Evolutionary conservation across 2,888 invertebrate species (phyloP), one percentile per base, ranked within the genome.

Genomic region (Leptinotarsa peninsularis): DNA sequence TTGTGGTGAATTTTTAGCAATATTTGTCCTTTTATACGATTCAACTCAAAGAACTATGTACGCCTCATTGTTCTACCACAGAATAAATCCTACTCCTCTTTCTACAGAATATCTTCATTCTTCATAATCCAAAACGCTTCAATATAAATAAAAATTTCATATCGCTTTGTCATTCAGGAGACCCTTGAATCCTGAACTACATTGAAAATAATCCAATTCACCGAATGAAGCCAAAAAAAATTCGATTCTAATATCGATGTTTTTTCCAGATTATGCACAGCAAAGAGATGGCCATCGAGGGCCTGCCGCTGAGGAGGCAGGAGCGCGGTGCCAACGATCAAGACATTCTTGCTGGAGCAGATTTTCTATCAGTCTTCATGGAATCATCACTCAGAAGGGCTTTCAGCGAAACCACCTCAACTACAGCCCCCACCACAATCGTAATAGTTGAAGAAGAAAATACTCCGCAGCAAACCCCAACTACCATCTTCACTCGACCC

Each of bases 331-430:
- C 72, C 68, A 78, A 83, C 78, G 83, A 85, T 79, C 84, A 86
- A 78, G 91, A 91, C 83, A 85, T 89, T 78, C 84, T 89, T 67
- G 87, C 88, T 70, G 89, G 90, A 78, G 87, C 87, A 76, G 89
- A 89, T 80, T 89, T 90, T 82, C 85, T 89, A n/a, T 88, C 88
- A 66, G 85, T 89, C 69, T 85, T 89, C 80, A 87, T 89, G 85
- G 84, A 86, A 67, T 83, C 86, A 7, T 83, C 85, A 17, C 76
- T 80, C 56, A 79, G 81, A 54, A 80, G 81, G 71, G 80, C 81
- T 14, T 81, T 81, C 78, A 71, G 71, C n/a, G 78, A 79, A 76
- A 76, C 81, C 67, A 73, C 81, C 2, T 76, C 77, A 17, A 73
- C 79, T 7, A 72, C 77, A 18, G 52, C 68, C 50, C 69, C 80